phyloP scores from a whole-genome alignment of 2,113 vertebrate genomes.

The Vireo altiloquus region DNA sequence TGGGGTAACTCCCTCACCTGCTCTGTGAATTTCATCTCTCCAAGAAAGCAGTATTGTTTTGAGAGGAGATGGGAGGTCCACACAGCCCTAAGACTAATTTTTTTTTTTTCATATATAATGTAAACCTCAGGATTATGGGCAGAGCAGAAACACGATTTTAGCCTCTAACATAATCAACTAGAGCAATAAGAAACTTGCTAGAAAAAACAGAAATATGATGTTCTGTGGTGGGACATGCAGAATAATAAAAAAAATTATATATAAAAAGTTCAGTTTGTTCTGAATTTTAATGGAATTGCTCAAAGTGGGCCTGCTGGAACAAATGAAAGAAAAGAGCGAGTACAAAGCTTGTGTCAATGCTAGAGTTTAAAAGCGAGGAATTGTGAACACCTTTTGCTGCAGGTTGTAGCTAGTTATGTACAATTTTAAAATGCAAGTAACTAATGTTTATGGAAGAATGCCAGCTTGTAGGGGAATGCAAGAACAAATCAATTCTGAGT shows the following conservation, averaged over 20 bases:
- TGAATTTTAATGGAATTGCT: not conserved
- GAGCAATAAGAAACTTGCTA: not conserved
- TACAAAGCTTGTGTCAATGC: not conserved
- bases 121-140: not conserved
- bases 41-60: not conserved
- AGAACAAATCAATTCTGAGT: not conserved
- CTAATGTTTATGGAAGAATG: not conserved
- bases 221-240: fast-evolving
- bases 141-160: not conserved
- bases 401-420: not conserved
- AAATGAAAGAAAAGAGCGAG: not conserved
- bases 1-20: not conserved
- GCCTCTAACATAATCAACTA: not conserved
- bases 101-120: not conserved
- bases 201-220: not conserved
- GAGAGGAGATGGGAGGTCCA: not conserved
- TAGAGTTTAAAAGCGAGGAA: not conserved
- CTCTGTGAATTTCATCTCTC: not conserved
- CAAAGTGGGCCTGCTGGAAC: not conserved
- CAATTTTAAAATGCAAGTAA: not conserved
- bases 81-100: not conserved
- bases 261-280: not conserved
- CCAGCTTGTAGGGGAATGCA: not conserved
- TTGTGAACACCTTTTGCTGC: not conserved
- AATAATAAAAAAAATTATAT: not conserved